A percentile compares a stretch with the other conserved stretches of the same genome.
Conservation (phyloP, 1,140 invertebrate species). For the Drosophila parvula region DNA sequence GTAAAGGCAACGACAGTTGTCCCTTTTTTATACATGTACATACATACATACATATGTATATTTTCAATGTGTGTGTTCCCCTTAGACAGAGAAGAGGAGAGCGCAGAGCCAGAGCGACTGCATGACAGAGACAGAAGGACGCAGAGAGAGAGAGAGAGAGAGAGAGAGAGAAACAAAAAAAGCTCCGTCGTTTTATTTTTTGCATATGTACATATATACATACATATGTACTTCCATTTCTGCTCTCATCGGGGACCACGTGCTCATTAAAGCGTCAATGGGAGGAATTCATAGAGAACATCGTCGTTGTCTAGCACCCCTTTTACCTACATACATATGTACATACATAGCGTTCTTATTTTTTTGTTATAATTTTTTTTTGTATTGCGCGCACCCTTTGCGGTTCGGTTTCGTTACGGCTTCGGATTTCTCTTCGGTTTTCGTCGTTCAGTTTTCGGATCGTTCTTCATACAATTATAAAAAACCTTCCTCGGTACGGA, state of each 20-base stretch:
- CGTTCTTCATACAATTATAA: constrained; percentile 48
- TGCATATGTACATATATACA: constrained; percentile 40
- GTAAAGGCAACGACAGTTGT: constrained; percentile 75
- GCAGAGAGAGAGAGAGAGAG: constrained; percentile 4
- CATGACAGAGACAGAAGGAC: constrained; percentile 22
- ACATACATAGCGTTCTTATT: constrained; percentile 1
- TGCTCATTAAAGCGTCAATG: constrained; percentile 67
- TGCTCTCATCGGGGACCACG: constrained; percentile 61
- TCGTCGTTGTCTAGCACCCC: constrained; percentile 29
- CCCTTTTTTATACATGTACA: constrained; percentile 69
- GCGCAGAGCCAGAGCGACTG: background rate
- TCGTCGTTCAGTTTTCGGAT: constrained; percentile 26
- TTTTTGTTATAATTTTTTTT: background rate
- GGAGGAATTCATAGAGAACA: constrained; percentile 49
- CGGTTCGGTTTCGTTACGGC: constrained; percentile 1
- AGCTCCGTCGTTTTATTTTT: constrained; percentile 19
- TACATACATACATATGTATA: constrained; percentile 4
- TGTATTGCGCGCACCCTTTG: constrained; percentile 20
- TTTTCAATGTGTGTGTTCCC: background rate
- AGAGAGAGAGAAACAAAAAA: constrained; percentile 1
- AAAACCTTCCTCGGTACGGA: constrained; percentile 15
- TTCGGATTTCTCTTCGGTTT: constrained; percentile 10
- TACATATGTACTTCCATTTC: constrained; percentile 52
- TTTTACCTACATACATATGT: constrained; percentile 9
- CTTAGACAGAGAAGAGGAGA: constrained; percentile 14